These are phyloP conservation scores for Drosophila orosa DNA, from an alignment of 1,140 invertebrate species.

Conservation along the genomic window DNA sequence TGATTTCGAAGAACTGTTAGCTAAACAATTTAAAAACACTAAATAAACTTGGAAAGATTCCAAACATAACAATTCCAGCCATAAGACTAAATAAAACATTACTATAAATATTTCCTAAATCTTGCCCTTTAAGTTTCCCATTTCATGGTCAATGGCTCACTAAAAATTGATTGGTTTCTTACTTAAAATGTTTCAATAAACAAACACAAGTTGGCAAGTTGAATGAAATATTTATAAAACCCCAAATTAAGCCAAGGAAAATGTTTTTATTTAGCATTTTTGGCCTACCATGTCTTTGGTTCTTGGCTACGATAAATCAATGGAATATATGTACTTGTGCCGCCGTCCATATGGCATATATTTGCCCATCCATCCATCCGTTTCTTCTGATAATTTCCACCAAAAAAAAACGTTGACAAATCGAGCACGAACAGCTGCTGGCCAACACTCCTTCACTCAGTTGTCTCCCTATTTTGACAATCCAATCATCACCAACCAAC, in stretches of 20 bases:
- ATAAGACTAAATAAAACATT: not conserved
- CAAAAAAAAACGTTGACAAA: constrained; percentile 57
- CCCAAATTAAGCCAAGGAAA: not conserved
- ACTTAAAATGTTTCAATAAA: constrained; percentile 7
- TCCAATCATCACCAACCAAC: constrained; percentile 38
- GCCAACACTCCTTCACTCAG: constrained; percentile 49
- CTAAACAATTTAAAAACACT: not conserved
- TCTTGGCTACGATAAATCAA: constrained; percentile 58
- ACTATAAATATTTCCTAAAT: not conserved
- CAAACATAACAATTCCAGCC: not conserved
- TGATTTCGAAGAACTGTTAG: too few species aligned
- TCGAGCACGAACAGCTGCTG: constrained; percentile 47
- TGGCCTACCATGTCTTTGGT: constrained; percentile 34
- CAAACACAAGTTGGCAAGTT: not conserved
- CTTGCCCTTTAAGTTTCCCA: not conserved
- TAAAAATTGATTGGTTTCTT: constrained; percentile 3
- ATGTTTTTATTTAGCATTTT: constrained; percentile 33
- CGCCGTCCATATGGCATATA: constrained; percentile 4
- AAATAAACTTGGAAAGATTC: not conserved
- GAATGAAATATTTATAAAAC: constrained; percentile 17
- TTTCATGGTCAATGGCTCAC: constrained; percentile 5
- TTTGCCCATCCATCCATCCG: constrained; percentile 3
- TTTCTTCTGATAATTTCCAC: constrained; percentile 24
- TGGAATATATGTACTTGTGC: constrained; percentile 22
- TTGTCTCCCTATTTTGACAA: constrained; percentile 51